A percentile compares a stretch with the other conserved stretches of the same genome.
phyloP scores from a whole-genome alignment of 2,113 vertebrate genomes.

The Nothocercus julius region DNA sequence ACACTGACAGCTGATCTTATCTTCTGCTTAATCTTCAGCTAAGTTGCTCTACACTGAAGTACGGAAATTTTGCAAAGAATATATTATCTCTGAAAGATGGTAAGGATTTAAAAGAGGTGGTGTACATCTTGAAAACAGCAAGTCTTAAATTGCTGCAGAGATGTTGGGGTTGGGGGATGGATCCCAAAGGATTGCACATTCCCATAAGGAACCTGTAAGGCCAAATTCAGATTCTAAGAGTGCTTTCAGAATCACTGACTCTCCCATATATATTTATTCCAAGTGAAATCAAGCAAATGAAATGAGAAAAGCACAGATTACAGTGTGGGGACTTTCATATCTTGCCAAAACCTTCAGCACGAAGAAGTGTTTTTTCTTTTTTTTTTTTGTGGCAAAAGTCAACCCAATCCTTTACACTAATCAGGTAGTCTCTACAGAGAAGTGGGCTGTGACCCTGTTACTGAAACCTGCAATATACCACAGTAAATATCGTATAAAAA shows the following conservation, averaged over 20 bases:
- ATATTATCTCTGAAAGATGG: background rate
- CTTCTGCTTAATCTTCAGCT: background rate
- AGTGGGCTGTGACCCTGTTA: background rate
- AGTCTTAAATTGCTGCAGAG: background rate
- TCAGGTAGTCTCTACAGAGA: background rate
- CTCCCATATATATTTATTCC: background rate
- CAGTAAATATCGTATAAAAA: background rate
- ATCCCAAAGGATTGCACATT: background rate
- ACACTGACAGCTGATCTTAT: background rate
- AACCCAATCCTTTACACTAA: accelerated
- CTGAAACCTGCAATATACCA: background rate
- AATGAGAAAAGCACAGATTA: background rate
- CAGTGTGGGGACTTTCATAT: background rate
- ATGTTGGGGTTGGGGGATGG: background rate
- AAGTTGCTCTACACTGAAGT: background rate
- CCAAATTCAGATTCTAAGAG: background rate
- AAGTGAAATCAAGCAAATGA: too few relatives aligned
- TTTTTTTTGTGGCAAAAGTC: background rate
- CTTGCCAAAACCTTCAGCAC: background rate
- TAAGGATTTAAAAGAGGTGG: background rate
- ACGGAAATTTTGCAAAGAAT: background rate
- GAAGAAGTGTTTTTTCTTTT: background rate
- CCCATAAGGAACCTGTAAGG: background rate
- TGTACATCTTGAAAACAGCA: background rate
- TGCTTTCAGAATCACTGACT: background rate